These are phyloP conservation scores for Sciurus vulgaris DNA, from an alignment of 2,797 vertebrate species.

Conservation along the genomic window DNA sequence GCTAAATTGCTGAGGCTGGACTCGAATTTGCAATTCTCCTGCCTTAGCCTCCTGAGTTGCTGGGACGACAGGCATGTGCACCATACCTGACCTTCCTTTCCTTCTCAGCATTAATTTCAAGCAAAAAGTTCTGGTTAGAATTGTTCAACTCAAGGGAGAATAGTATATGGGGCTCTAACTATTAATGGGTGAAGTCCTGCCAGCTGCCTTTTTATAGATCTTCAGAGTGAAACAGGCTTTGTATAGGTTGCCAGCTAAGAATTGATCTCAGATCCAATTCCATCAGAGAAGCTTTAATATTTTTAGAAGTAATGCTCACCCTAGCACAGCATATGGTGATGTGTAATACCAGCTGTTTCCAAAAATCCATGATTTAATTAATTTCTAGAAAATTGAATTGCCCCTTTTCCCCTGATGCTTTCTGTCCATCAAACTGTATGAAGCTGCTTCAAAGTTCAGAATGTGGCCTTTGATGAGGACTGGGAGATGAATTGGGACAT, in stretches of 20 bases:
- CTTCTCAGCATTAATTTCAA: constrained; percentile 59
- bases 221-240: constrained; percentile 47
- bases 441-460: constrained; percentile 2
- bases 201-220: constrained; percentile 53
- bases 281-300: constrained; percentile 69
- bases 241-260: constrained; percentile 52
- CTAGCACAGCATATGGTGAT: constrained; percentile 69
- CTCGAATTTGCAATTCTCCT: too few species aligned
- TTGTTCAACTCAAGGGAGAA: constrained; percentile 33
- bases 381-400: constrained; percentile 75
- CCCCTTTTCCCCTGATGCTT: not conserved
- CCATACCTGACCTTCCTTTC: too few species aligned
- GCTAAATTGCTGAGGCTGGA: too few species aligned
- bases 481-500: not conserved
- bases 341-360: constrained; percentile 65
- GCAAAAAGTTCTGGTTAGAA: constrained; percentile 53
- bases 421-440: constrained; percentile 5
- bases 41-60: too few species aligned
- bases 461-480: not conserved
- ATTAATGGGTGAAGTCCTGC: constrained; percentile 44
- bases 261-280: constrained; percentile 68
- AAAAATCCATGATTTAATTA: constrained; percentile 75
- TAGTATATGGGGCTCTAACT: not conserved
- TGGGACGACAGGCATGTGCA: too few species aligned
- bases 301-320: constrained; percentile 73